These are phyloP conservation scores for Phaethon lepturus DNA, from an alignment of 2,113 vertebrate genomes.

Conservation along the genomic window DNA sequence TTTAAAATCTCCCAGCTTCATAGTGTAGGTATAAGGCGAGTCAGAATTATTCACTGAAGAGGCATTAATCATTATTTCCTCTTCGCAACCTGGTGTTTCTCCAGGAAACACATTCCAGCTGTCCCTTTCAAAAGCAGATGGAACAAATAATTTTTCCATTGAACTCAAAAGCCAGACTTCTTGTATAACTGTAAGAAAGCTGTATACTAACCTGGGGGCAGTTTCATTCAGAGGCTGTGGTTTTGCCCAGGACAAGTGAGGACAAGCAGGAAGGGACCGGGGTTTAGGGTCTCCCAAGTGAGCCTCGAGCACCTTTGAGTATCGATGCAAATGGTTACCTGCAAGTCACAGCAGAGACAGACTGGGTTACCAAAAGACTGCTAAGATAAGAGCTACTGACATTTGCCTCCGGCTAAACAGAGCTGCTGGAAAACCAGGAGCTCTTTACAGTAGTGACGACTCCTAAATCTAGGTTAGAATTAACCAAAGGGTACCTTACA, in stretches of 20 bases:
- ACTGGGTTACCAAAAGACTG: not conserved
- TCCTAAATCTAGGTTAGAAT: not conserved
- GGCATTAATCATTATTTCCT: not conserved
- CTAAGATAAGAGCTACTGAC: not conserved
- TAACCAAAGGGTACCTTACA: not conserved
- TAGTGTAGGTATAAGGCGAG: not conserved
- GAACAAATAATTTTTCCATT: not conserved
- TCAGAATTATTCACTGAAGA: not conserved
- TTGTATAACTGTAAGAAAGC: not conserved
- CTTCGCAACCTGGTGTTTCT: not conserved
- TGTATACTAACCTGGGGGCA: conserved; percentile 87
- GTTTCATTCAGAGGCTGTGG: conserved; percentile 98
- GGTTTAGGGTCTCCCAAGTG: conserved; percentile 94
- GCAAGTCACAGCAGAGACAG: not conserved
- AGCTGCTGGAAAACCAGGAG: not conserved
- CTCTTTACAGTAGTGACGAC: not conserved
- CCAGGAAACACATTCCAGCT: not conserved
- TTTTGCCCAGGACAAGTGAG: conserved; percentile 97
- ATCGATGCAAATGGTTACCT: conserved; percentile 98
- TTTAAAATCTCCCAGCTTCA: not conserved
- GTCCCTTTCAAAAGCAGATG: not conserved
- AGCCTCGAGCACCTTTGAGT: conserved; percentile 96
- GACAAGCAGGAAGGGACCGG: conserved; percentile 93
- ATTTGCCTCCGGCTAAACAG: not conserved
- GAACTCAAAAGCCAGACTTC: not conserved